These are phyloP conservation scores for Yponomeuta malinellus DNA, from an alignment of 2,888 invertebrate genomes.

Conservation along the genomic window DNA sequence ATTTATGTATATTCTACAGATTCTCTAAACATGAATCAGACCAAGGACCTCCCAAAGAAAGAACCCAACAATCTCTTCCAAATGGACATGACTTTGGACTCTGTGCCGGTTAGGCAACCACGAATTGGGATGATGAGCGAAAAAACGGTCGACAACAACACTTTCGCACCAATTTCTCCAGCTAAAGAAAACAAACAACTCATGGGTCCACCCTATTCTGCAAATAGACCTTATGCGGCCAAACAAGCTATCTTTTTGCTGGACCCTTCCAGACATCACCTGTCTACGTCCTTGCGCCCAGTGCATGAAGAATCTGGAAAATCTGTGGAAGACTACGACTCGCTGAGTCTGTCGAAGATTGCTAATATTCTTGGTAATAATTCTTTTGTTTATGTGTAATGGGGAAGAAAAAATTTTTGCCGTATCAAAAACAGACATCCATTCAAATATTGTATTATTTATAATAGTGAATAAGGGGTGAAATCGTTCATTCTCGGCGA, in stretches of 20 bases:
- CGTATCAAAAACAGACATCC: no score
- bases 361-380: conserved; percentile 56
- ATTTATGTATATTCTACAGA: not conserved
- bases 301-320: conserved; percentile 47
- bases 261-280: conserved; percentile 34
- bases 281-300: conserved; percentile 30
- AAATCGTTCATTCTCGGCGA: no score
- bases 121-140: not conserved
- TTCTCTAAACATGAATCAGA: not conserved
- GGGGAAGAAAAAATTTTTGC: not conserved
- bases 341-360: conserved; percentile 61
- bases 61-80: conserved; percentile 29
- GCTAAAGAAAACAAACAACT: conserved; percentile 26
- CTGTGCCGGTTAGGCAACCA: conserved; percentile 57
- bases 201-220: conserved; percentile 8
- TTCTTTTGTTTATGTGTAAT: no score
- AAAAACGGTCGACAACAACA: not conserved
- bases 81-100: conserved; percentile 51
- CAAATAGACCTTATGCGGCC: not conserved
- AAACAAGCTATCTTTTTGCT: not conserved
- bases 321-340: conserved; percentile 39
- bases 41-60: not conserved
- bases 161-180: conserved; percentile 10
- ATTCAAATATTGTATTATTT: no score
- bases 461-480: no score